These are phyloP conservation scores for Sceliomorpha sp. DNA, from an alignment of 2,888 invertebrate species.

Conservation along the genomic window DNA sequence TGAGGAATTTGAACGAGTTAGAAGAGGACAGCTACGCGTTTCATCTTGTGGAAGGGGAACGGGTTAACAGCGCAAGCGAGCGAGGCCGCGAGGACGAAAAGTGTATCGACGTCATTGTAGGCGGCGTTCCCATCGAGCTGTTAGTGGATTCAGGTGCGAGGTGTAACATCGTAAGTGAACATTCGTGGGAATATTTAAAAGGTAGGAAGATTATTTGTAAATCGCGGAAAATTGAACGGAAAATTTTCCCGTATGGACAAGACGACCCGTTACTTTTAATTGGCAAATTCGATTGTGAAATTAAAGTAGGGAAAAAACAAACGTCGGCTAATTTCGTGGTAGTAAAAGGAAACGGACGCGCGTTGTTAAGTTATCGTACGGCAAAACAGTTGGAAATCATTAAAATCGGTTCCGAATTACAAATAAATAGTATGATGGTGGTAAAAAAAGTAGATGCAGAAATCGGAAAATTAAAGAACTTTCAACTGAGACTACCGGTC, in stretches of 20 bases:
- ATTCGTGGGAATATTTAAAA: conserved; percentile 52
- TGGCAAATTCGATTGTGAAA: conserved; percentile 57
- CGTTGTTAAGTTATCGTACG: conserved; percentile 58
- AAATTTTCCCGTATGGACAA: conserved; percentile 52
- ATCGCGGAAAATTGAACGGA: conserved; percentile 41
- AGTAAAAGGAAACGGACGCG: conserved; percentile 18
- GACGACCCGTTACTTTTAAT: conserved; percentile 40
- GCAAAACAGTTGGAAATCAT: conserved; percentile 55
- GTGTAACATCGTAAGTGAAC: conserved; percentile 54
- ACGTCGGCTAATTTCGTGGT: conserved; percentile 49
- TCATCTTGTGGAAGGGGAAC: no score
- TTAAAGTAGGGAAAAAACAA: conserved; percentile 26
- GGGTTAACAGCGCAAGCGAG: no score
- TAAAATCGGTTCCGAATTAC: conserved; percentile 48
- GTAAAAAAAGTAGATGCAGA: neutral
- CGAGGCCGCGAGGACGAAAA: no score
- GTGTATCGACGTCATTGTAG: no score
- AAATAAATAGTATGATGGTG: conserved; percentile 3
- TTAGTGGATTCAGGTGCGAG: conserved; percentile 60
- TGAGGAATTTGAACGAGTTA: no score
- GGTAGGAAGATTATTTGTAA: conserved; percentile 19
- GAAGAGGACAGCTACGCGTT: conserved; percentile 5
- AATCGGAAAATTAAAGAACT: conserved; percentile 64
- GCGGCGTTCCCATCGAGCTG: conserved; percentile 50
- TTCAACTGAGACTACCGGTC: conserved; percentile 61